These are phyloP conservation scores for Oryctes rhinoceros DNA, from an alignment of 1,140 invertebrate genomes.

Conservation along the genomic window DNA sequence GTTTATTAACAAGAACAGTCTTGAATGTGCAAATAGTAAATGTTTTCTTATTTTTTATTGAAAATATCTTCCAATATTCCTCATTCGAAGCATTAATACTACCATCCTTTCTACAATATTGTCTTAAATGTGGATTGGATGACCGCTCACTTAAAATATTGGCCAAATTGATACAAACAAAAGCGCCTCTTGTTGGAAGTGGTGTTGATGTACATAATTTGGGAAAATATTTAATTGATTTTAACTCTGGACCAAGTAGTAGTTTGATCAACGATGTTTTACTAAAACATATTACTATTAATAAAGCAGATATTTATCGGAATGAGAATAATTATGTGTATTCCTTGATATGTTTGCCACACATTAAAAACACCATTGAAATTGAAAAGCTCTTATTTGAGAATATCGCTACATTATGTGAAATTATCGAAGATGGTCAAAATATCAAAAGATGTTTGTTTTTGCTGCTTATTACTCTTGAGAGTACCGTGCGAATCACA, in stretches of 20 bases:
- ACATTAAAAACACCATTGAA: constrained; percentile 61
- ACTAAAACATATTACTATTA: constrained; percentile 47
- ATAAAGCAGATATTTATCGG: constrained; percentile 46
- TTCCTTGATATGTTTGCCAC: constrained; percentile 69
- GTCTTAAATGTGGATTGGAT: constrained; percentile 66
- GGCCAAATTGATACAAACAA: constrained; percentile 72
- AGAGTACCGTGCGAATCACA: constrained; percentile 67
- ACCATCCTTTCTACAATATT: constrained; percentile 72
- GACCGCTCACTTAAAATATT: constrained; percentile 67
- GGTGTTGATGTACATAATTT: constrained; percentile 69
- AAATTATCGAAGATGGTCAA: constrained; percentile 40
- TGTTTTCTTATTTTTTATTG: constrained; percentile 70
- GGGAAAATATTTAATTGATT: constrained; percentile 72
- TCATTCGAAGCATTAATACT: constrained; percentile 79
- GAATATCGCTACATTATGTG: constrained; percentile 49
- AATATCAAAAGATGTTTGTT: constrained; percentile 61
- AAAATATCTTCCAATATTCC: constrained; percentile 70
- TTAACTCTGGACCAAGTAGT: constrained; percentile 60
- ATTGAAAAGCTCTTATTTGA: constrained; percentile 55
- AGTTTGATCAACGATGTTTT: constrained; percentile 59
- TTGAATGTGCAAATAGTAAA: constrained; percentile 65
- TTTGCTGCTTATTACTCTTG: constrained; percentile 64
- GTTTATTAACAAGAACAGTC: constrained; percentile 69
- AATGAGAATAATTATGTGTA: constrained; percentile 60
- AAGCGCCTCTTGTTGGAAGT: constrained; percentile 69